phyloP scores from a whole-genome alignment of 2,113 vertebrate genomes.

The Onychostruthus taczanowskii region DNA sequence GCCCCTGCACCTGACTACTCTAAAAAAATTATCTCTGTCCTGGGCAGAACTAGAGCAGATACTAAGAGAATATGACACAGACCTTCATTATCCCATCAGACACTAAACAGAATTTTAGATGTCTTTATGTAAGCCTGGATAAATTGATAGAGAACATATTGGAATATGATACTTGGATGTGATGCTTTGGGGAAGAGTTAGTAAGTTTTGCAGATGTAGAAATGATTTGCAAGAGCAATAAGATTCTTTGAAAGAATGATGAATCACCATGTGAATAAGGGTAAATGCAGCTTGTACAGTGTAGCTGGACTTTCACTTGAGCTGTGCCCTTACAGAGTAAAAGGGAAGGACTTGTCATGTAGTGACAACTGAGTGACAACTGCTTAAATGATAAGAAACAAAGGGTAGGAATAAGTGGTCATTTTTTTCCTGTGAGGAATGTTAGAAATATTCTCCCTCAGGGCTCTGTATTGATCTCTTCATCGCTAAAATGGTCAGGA shows the following conservation, averaged over 20 bases:
- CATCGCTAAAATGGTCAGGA: not conserved
- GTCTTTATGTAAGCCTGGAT: not conserved
- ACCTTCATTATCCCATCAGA: not conserved
- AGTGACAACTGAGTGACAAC: not conserved
- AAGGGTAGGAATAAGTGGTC: not conserved
- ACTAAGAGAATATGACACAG: not conserved
- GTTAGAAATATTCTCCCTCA: not conserved
- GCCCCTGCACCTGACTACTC: no score
- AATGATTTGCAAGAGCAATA: not conserved
- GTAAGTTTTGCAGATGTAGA: not conserved
- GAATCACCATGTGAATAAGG: not conserved
- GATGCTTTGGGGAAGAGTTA: not conserved
- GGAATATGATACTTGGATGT: not conserved
- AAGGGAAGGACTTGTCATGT: not conserved
- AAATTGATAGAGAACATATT: not conserved
- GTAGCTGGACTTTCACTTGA: not conserved
- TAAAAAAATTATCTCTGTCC: not conserved
- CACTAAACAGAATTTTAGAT: not conserved
- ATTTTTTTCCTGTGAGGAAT: not conserved
- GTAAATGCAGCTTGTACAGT: not conserved
- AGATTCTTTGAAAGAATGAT: not conserved
- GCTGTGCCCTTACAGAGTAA: not conserved
- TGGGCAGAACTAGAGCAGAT: fast-evolving
- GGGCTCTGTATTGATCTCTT: not conserved
- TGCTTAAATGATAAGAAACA: not conserved